These are phyloP conservation scores for Phocoena sinus DNA, from an alignment of 2,113 vertebrate species.

Conservation along the genomic window DNA sequence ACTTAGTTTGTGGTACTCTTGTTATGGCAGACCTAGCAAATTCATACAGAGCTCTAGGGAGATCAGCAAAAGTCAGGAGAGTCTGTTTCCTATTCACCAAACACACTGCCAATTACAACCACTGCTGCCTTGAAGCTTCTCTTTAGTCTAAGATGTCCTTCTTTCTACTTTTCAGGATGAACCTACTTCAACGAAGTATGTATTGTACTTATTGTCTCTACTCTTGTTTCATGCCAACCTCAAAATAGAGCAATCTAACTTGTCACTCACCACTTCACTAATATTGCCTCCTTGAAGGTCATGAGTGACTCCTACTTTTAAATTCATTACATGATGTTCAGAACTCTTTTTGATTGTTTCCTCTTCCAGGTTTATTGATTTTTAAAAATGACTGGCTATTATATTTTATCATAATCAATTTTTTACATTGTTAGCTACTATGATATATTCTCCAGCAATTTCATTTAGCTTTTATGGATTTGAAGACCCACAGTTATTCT, in stretches of 20 bases:
- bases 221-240: not conserved
- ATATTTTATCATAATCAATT: not conserved
- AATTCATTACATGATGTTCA: not conserved
- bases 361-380: not conserved
- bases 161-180: not conserved
- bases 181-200: not conserved
- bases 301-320: not conserved
- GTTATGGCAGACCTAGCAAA: not conserved
- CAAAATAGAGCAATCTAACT: not conserved
- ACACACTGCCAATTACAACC: no score
- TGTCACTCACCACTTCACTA: not conserved
- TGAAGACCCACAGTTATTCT: not conserved
- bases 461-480: not conserved
- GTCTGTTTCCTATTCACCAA: not conserved
- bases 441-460: not conserved
- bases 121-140: not conserved
- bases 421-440: not conserved
- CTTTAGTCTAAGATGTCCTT: not conserved
- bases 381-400: not conserved
- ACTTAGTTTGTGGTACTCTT: not conserved
- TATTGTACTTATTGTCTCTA: not conserved
- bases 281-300: not conserved
- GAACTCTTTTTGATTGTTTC: not conserved
- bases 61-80: not conserved
- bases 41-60: not conserved